Evolutionary conservation across 2,888 invertebrate genomes (phyloP), one percentile per base, ranked within the genome.

Genomic region (Tricholauxania praeusta): DNA sequence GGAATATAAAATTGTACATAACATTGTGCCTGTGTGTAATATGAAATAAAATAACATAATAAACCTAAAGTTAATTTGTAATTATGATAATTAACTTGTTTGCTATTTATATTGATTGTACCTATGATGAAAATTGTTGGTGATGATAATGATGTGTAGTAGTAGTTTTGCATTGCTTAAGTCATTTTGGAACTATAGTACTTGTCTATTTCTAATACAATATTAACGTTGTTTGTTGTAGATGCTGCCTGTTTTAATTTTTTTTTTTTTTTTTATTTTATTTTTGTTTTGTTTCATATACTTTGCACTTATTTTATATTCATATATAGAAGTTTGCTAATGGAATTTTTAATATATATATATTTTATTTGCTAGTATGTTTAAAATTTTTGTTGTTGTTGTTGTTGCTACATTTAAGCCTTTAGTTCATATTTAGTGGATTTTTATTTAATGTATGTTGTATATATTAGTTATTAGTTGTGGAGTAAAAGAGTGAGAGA

Each of bases 131-230:
- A 51, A 51, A 64, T 64, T 19, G 59, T 19, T 69, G 68, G 15
- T 66, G 57, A 49, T 69, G 59, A 53, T 69, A n/a, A 32, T 60
- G 59, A 49, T 32, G 53, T 19, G 39, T 55, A 12, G 48, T 59
- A 22, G 68, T 57, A 47, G 32, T 47, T 48, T 70, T 62, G 62
- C 63, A 70, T 70, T 70, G 63, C 62, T 70, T 70, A 63, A 53
- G 70, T 70, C 70, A 53, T 70, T 28, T 62, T 63, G 70, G 70
- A 70, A 70, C 70, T 70, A 70, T 70, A 39, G 39, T 39, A 39
- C 10, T 53, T n/a, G n/a, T 53, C 17, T 17, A 19, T 53, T 17
- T 57, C 28, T 57, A n/a, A 28, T 57, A 57, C 57, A 22, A 57
- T 28, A 51, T 15, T 65, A 32, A 32, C 52, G 22, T 19, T 48